Evolutionary conservation across 92 coral and sea anemone genomes (phyloP), one percentile per base, ranked within the genome.

Genomic region (Porites rus): DNA sequence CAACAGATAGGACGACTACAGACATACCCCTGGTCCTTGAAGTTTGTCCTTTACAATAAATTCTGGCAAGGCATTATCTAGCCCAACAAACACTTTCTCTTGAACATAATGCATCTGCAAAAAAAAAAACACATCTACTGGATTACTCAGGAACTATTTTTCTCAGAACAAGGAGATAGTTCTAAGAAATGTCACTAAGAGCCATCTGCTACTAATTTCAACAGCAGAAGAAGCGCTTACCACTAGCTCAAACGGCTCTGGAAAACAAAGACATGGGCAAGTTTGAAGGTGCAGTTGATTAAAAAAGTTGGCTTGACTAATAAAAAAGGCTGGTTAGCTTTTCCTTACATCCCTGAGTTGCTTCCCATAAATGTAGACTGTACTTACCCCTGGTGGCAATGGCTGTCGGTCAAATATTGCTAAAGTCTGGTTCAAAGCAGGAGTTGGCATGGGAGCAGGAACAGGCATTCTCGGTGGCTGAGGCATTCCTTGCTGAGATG

Each of bases 11-110:
- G 7, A 14, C 19, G 38, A n/a, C 25, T 21, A 18, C 43, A 19
- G 14, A 93, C 98, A 81, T 87, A 97, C 99, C 81, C 92, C 98
- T 21, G 98, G 99, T 72, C 99, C 99, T 56, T 95, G 69, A 12
- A 97, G 88, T 76, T 97, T 97, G 74, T 95, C 99, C 67, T 92
- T 93, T 1, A 90, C 88, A 88, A 79, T 92, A 79, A 97, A 97
- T 31, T 95, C 97, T 69, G 98, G 92, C 70, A 93, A 77, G n/a
- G 93, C 90, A 87, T 93, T 90, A 65, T 95, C 98, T 58, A 97
- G 92, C 19, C 99, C 99, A 83, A 97, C 98, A 93, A 97, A 97
- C 7, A 95, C 94, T 86, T 97, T 97, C 65, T 97, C 99, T 90
- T 97, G 99, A 59, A 97, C 95, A 82, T 93, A 97, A 82, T 97